Conservation (phyloP, 2,888 invertebrate species). For the Ametastegia equiseti region DNA sequence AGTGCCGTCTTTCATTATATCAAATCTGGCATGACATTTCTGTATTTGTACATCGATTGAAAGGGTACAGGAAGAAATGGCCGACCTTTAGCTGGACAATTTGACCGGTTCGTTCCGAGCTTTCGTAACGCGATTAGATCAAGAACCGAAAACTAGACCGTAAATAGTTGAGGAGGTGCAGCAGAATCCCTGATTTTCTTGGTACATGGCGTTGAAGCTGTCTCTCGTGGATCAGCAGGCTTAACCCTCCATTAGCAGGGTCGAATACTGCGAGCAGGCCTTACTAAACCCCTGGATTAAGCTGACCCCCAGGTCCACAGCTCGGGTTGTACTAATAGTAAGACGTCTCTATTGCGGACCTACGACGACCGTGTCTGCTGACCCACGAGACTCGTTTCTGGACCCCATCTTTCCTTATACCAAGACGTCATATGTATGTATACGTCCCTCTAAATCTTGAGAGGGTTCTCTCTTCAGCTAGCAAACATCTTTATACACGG, state of each 20-base stretch:
- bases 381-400: constrained; percentile 36
- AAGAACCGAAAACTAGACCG: constrained; percentile 16
- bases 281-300: constrained; percentile 57
- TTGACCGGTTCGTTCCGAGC: neutral
- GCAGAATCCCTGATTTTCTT: constrained; percentile 36
- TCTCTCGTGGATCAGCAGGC: constrained; percentile 63
- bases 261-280: constrained; percentile 58
- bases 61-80: neutral
- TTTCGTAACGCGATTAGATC: neutral
- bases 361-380: constrained; percentile 42
- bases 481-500: neutral
- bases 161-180: constrained; percentile 26
- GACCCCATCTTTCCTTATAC: constrained; percentile 34
- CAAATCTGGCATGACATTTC: neutral
- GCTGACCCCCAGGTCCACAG: constrained; percentile 54
- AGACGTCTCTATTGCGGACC: constrained; percentile 49
- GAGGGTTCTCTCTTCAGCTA: constrained; percentile 16
- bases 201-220: constrained; percentile 40
- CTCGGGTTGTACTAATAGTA: constrained; percentile 53
- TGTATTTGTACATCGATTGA: neutral
- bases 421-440: constrained; percentile 13
- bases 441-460: constrained; percentile 20
- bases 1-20: neutral
- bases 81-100: neutral
- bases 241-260: constrained; percentile 66